These are phyloP conservation scores for Danio jaintianensis DNA, from an alignment of 2,797 vertebrate species.

Conservation along the genomic window DNA sequence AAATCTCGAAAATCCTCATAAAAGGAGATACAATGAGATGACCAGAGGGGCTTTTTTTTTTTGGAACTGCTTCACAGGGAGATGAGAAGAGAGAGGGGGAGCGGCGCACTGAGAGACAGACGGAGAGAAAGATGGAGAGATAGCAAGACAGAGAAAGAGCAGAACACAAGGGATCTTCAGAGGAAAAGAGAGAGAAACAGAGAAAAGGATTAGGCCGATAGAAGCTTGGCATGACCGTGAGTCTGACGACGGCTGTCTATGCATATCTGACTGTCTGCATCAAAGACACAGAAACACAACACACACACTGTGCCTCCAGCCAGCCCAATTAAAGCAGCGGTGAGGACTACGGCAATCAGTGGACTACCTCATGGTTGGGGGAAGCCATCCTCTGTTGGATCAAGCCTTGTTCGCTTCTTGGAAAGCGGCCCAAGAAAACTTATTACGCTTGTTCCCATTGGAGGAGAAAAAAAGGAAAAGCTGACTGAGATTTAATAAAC, in stretches of 20 bases:
- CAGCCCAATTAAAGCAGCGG: slow-evolving; percentile 98
- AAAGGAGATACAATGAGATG: slow-evolving; percentile 57
- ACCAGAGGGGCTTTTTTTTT: slow-evolving; percentile 54
- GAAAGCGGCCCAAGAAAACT: slow-evolving; percentile 85
- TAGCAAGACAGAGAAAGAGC: slow-evolving; percentile 58
- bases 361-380: slow-evolving; percentile 79
- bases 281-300: slow-evolving; percentile 75
- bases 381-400: slow-evolving; percentile 77
- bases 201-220: slow-evolving; percentile 68
- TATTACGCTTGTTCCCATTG: slow-evolving; percentile 45
- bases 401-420: slow-evolving; percentile 83
- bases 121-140: slow-evolving; percentile 61
- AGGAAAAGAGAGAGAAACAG: slow-evolving; percentile 35
- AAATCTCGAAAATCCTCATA: slow-evolving; percentile 57
- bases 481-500: slow-evolving; percentile 57
- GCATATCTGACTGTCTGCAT: slow-evolving; percentile 83
- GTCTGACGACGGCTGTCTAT: slow-evolving; percentile 75
- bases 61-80: slow-evolving; percentile 54
- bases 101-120: slow-evolving; percentile 48
- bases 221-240: slow-evolving; percentile 80
- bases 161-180: slow-evolving; percentile 48
- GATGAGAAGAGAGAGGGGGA: slow-evolving; percentile 38
- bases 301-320: slow-evolving; percentile 81
- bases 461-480: slow-evolving; percentile 50
- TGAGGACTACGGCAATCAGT: slow-evolving; percentile 90